Evolutionary conservation across 2,113 vertebrate genomes (phyloP).

Genomic region (Misgurnus anguillicaudatus): DNA sequence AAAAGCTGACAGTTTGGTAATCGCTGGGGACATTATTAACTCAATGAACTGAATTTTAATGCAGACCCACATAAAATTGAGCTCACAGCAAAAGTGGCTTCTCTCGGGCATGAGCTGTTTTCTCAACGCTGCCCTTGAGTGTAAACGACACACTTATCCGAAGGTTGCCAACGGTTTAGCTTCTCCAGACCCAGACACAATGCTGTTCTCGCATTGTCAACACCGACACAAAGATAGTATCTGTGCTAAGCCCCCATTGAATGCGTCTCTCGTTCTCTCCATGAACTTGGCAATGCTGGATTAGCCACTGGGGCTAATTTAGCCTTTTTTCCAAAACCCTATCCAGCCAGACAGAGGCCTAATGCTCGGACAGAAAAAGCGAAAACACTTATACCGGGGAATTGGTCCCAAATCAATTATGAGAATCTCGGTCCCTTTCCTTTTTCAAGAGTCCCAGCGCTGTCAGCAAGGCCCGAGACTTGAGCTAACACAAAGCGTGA

Average conservation of each 20-base stretch:
- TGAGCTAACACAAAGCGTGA: constrained; percentile 52
- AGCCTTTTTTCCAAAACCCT: constrained; percentile 37
- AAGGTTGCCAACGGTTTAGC: constrained; percentile 38
- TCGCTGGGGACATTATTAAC: constrained; percentile 38
- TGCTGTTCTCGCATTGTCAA: constrained; percentile 20
- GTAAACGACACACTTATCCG: constrained; percentile 43
- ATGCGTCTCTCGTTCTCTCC: constrained; percentile 23
- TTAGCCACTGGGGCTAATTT: constrained; percentile 44
- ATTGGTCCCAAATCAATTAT: constrained; percentile 62
- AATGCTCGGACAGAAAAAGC: constrained; percentile 44
- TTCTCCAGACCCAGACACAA: constrained; percentile 13
- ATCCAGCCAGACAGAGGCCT: constrained; percentile 28
- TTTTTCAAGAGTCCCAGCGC: constrained; percentile 20
- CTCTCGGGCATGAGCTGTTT: constrained; percentile 23
- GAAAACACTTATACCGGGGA: constrained; percentile 50
- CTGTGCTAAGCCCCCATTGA: constrained; percentile 22
- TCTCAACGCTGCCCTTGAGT: constrained; percentile 35
- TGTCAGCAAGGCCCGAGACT: constrained; percentile 44
- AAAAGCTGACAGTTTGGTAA: constrained; percentile 41
- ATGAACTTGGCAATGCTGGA: constrained; percentile 33
- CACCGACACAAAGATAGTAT: constrained; percentile 28
- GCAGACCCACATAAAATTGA: constrained; percentile 7
- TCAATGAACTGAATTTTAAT: constrained; percentile 41
- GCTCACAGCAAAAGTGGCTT: constrained; percentile 14
- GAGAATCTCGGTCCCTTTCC: constrained; percentile 39